Percentiles rank a stretch among this genome's conserved stretches.
These are phyloP conservation scores for Steatocranus sp. DNA, from an alignment of 2,797 vertebrate species.

Conservation along the genomic window DNA sequence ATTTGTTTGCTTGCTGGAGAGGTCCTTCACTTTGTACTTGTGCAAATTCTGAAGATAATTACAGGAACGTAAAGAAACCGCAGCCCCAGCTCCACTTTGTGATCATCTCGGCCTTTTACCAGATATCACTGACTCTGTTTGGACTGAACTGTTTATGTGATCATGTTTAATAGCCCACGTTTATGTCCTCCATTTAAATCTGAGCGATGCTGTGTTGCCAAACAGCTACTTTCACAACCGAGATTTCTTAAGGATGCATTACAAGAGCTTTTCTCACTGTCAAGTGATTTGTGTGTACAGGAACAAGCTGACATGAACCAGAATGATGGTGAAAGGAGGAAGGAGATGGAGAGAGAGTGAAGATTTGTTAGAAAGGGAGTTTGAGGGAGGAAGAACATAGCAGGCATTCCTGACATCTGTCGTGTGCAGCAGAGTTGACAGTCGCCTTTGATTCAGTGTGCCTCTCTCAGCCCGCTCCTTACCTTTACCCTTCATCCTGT, in stretches of 20 bases:
- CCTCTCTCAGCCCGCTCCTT: background rate
- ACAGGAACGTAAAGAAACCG: background rate
- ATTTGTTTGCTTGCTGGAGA: background rate
- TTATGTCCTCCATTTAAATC: background rate
- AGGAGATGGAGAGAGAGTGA: background rate
- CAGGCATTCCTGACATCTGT: slow-evolving; percentile 38
- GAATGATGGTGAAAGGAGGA: background rate
- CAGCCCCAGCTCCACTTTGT: background rate
- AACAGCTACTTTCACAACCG: background rate
- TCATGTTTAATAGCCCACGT: background rate
- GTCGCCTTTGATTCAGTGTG: background rate
- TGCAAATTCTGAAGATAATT: background rate
- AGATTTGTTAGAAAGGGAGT: slow-evolving; percentile 7
- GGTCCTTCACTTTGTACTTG: background rate
- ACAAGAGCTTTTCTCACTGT: background rate
- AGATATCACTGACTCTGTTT: background rate
- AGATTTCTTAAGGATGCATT: background rate
- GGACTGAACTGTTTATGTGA: background rate
- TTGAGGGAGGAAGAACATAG: slow-evolving; percentile 35
- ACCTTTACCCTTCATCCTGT: background rate
- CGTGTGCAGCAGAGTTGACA: background rate
- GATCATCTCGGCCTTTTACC: background rate
- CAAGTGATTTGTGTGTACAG: background rate
- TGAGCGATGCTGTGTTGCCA: background rate
- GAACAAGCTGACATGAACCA: background rate